Evolutionary conservation across 2,888 invertebrate genomes (phyloP).

Genomic region (Esperia sulphurella): DNA sequence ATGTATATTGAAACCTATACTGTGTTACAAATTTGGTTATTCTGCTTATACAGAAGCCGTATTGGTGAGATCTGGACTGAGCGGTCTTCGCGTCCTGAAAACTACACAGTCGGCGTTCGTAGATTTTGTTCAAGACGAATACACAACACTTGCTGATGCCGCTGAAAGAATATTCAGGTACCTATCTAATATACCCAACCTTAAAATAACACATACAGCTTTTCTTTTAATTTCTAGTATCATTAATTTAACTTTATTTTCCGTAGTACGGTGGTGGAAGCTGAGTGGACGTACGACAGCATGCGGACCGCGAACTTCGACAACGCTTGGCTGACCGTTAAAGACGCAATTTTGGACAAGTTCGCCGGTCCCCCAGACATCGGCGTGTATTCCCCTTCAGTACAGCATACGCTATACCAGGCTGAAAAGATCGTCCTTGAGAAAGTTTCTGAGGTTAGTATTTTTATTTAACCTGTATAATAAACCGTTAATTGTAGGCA

Average conservation of each 20-base stretch:
- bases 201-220: no score
- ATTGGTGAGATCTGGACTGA: conserved; percentile 83
- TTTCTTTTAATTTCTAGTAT: no score
- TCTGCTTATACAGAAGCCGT: conserved; percentile 63
- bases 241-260: not conserved
- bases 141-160: conserved; percentile 85
- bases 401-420: conserved; percentile 88
- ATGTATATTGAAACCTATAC: not conserved
- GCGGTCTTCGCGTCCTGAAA: conserved; percentile 85
- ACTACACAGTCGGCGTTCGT: conserved; percentile 90
- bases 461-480: conserved; percentile 3
- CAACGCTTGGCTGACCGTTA: conserved; percentile 84
- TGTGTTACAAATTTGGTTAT: conserved; percentile 4
- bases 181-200: not conserved
- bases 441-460: conserved; percentile 82
- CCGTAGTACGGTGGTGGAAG: conserved; percentile 84
- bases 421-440: conserved; percentile 84
- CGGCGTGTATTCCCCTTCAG: conserved; percentile 87
- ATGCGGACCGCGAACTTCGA: conserved; percentile 83
- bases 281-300: conserved; percentile 86
- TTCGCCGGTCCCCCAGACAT: conserved; percentile 87
- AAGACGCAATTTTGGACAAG: conserved; percentile 84
- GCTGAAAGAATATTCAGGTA: conserved; percentile 85
- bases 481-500: not conserved
- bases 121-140: conserved; percentile 89